phyloP scores from a whole-genome alignment of 2,888 invertebrate species.

The Sesia bembeciformis region DNA sequence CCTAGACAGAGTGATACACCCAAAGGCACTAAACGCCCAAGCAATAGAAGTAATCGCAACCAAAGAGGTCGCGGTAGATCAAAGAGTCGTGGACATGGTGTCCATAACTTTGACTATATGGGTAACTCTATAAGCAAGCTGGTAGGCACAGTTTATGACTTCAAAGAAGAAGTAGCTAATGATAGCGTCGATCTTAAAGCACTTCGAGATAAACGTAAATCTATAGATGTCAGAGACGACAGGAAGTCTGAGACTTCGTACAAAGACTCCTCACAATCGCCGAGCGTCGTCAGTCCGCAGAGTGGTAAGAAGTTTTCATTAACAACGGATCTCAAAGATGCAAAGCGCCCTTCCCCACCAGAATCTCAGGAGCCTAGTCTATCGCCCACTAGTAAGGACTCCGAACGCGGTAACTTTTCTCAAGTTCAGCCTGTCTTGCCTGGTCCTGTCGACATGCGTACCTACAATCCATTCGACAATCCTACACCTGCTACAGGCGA shows the following conservation, averaged over 20 bases:
- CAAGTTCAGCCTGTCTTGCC: conserved; percentile 84
- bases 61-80: conserved; percentile 67
- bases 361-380: conserved; percentile 25
- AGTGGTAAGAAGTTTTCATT: conserved; percentile 34
- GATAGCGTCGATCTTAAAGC: conserved; percentile 85
- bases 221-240: conserved; percentile 79
- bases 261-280: conserved; percentile 74
- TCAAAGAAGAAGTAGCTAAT: conserved; percentile 86
- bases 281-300: conserved; percentile 71
- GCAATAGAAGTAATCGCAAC: conserved; percentile 54
- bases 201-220: conserved; percentile 84
- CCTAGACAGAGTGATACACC: conserved; percentile 75
- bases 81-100: conserved; percentile 49
- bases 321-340: conserved; percentile 56
- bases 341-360: conserved; percentile 62
- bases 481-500: conserved; percentile 73
- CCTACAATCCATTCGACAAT: conserved; percentile 80
- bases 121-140: conserved; percentile 85
- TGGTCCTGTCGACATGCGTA: conserved; percentile 92
- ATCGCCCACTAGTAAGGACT: conserved; percentile 21
- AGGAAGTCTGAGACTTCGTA: conserved; percentile 71
- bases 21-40: conserved; percentile 47
- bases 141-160: conserved; percentile 91
- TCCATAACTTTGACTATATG: conserved; percentile 51
- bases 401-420: conserved; percentile 39